Percentiles rank a stretch among this genome's conserved stretches.
phyloP scores from a whole-genome alignment of 2,113 vertebrate species.

The Nycticorax nycticorax region DNA sequence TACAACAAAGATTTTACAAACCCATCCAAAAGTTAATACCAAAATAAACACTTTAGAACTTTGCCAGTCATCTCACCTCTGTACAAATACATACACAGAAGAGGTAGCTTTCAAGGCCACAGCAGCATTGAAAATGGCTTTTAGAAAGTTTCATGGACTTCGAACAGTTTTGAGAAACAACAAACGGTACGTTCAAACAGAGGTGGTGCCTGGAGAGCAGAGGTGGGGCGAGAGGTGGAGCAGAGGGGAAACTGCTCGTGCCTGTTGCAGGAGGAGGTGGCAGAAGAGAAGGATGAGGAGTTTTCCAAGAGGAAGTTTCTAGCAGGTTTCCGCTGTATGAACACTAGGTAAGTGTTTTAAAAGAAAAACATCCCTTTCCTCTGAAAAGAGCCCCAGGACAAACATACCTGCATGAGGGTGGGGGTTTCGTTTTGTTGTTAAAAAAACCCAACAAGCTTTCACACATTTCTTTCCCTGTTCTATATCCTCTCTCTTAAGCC shows the following conservation, averaged over 20 bases:
- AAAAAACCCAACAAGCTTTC: background rate
- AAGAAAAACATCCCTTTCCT: background rate
- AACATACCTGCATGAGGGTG: background rate
- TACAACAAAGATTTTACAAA: conserved; percentile 40
- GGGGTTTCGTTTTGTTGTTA: background rate
- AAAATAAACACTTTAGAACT: conserved; percentile 23
- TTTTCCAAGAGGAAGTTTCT: background rate
- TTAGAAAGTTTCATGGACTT: background rate
- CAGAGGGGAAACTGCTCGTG: background rate
- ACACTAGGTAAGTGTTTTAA: background rate
- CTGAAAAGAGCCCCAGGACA: background rate
- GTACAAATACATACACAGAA: background rate
- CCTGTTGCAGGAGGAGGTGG: background rate
- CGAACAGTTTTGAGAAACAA: background rate
- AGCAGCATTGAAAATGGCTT: background rate
- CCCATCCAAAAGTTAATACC: background rate
- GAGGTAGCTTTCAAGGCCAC: conserved; percentile 34
- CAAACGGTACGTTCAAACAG: background rate
- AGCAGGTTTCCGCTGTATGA: background rate
- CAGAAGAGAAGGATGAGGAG: background rate
- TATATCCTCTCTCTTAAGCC: background rate
- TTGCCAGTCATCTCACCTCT: background rate
- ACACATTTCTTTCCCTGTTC: background rate
- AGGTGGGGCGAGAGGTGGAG: fast-evolving
- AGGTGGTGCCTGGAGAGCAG: background rate